A percentile compares a stretch with the other conserved stretches of the same genome.
These are phyloP conservation scores for Temnothorax unifasciatus DNA, from an alignment of 2,888 invertebrate species.

Conservation along the genomic window DNA sequence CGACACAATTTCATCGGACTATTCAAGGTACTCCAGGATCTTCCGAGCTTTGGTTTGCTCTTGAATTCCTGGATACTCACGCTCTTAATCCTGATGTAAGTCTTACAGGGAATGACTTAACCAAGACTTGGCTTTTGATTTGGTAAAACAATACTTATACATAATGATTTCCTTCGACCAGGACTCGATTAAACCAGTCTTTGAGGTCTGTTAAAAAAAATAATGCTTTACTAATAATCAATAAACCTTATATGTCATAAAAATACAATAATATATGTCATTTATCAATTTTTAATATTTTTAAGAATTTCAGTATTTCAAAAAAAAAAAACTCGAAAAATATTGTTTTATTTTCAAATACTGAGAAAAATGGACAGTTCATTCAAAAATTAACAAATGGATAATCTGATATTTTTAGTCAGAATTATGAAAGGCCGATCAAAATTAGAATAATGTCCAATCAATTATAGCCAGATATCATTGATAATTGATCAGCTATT, in stretches of 20 bases:
- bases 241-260: not conserved
- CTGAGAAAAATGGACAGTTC: too few relatives aligned
- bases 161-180: not conserved
- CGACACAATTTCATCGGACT: constrained; percentile 48
- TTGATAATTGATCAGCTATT: too few relatives aligned
- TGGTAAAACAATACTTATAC: not conserved
- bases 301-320: not conserved
- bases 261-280: not conserved
- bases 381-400: too few relatives aligned
- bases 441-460: too few relatives aligned
- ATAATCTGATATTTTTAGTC: too few relatives aligned
- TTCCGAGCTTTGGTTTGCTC: constrained; percentile 29
- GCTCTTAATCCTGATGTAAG: constrained; percentile 29
- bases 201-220: not conserved
- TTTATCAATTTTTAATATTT: not conserved
- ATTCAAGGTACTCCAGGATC: constrained; percentile 38
- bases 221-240: not conserved
- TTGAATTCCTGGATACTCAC: constrained; percentile 38
- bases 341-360: not conserved
- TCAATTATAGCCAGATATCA: too few relatives aligned
- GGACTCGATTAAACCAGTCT: not conserved
- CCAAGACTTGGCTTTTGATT: constrained; percentile 1
- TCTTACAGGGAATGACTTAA: constrained; percentile 18
- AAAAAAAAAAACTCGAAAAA: not conserved
- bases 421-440: too few relatives aligned